Base-by-base conservation (phyloP, 2,888 invertebrate species). In the Drosophila pegasa region DNA sequence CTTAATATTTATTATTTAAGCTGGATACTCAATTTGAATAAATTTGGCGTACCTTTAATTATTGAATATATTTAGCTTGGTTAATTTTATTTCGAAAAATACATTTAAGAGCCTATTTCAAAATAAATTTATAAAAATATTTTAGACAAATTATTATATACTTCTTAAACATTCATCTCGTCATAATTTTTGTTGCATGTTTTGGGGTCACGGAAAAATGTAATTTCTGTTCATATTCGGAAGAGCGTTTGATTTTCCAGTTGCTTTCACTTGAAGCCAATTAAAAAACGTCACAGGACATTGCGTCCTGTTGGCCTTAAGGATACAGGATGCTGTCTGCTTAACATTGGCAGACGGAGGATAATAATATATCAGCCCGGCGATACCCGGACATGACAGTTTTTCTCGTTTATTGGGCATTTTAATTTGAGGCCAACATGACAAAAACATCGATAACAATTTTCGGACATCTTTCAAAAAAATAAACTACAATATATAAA, bases 401-500 rank as follows among this genome's bases (percentile, higher is more conserved):
- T 88, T 88, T 64, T 63, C 50, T 61, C 75, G 69, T 78, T 72
- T 86, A 77, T 88, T 80, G 75, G 70, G 70, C 80, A 88, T 87
- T 88, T 83, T 84, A 88, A 84, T 88, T 84, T 84, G 83, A 84
- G 81, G 70, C 72, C 74, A 88, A 88, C 87, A 85, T 85, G 84
- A 85, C 84, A 85, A 85, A 88, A 89, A 89, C 85, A 85, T 89
- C 89, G 85, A 85, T 85, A 82, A 88, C 87, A 81, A 82, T 82
- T 87, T 87, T 83, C 72, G 71, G 84, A 84, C 88, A 80, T 69
- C 77, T 79, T 52, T 33, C 64, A 52, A 64, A 71, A 68, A 63
- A 61, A 47, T 35, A 22, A 22, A 50, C 50, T 37, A 38, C 20
- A 40, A 38, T 29, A 38, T 38, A 1, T 9, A 47, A 10, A 25